These are phyloP conservation scores for Hydractinia symbiolongicarpus DNA, from an alignment of 30 jellyfish, hydroid and myxozoan species.

Conservation along the genomic window DNA sequence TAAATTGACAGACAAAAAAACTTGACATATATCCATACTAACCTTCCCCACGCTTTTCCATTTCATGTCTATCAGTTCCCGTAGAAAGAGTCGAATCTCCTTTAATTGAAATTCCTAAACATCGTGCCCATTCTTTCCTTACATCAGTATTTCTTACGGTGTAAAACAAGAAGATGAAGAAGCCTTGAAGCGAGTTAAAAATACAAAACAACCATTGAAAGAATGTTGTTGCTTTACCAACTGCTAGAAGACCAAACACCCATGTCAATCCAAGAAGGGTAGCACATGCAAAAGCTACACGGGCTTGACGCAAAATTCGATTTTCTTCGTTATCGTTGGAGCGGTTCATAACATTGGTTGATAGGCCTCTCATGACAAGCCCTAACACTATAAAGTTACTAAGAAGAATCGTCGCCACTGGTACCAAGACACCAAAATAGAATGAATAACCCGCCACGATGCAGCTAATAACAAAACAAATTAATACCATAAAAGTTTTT, in stretches of 20 bases:
- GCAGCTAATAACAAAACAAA: conserved; percentile 11
- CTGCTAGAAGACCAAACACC: conserved; percentile 36
- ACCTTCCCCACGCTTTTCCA: too few relatives aligned
- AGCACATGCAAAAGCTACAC: conserved; percentile 43
- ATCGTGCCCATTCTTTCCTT: conserved; percentile 19
- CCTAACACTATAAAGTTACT: conserved; percentile 23
- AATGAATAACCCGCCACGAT: conserved; percentile 28
- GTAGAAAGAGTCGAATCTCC: too few relatives aligned
- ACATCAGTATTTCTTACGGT: conserved; percentile 30
- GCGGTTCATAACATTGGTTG: neutral
- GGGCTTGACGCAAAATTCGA: conserved; percentile 22
- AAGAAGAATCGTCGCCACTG: conserved; percentile 9
- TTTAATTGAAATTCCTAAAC: conserved; percentile 10
- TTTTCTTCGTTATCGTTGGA: neutral
- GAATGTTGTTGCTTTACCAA: conserved; percentile 14
- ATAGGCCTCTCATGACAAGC: conserved; percentile 10
- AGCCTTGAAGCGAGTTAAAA: conserved; percentile 40
- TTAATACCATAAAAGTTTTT: neutral
- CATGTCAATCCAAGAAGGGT: conserved; percentile 33
- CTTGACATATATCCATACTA: too few relatives aligned
- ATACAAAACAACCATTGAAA: conserved; percentile 42
- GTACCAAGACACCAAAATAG: conserved; percentile 33
- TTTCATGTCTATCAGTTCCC: too few relatives aligned
- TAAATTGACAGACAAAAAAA: too few relatives aligned
- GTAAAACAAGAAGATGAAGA: conserved; percentile 31